Conservation (phyloP, 53 echinoderm and acorn worm species). For the Patiria pectinifera region DNA sequence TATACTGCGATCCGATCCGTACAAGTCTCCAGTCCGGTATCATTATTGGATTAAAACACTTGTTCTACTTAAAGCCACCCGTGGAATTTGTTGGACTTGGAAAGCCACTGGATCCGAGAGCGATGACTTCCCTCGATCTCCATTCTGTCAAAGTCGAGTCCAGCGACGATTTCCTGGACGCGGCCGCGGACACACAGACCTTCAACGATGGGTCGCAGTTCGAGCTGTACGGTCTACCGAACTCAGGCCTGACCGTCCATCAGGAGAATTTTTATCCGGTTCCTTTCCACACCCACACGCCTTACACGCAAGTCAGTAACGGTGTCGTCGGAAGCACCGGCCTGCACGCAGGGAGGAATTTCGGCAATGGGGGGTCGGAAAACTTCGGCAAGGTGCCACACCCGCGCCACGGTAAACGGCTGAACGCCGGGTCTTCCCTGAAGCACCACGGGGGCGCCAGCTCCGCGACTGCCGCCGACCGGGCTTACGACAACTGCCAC, state of each 20-base stretch:
- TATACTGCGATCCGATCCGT: no score
- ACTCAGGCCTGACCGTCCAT: neutral
- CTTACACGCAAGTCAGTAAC: neutral
- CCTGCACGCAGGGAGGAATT: no score
- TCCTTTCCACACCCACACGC: neutral
- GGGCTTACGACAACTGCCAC: neutral
- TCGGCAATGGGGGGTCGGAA: neutral
- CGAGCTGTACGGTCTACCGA: constrained; percentile 2
- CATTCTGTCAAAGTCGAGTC: neutral
- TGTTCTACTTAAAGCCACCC: no score
- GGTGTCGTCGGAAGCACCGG: no score
- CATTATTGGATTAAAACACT: no score
- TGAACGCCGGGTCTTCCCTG: neutral
- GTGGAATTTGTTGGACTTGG: no score
- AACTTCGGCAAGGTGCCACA: neutral
- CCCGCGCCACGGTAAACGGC: neutral
- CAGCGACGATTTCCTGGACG: neutral
- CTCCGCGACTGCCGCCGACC: neutral
- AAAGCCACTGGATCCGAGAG: no score
- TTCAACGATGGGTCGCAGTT: constrained; percentile 14
- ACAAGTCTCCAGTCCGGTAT: no score
- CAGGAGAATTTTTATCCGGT: neutral
- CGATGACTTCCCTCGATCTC: constrained; percentile 36
- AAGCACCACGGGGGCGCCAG: neutral
- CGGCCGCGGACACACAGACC: neutral